A percentile compares a stretch with the other conserved stretches of the same genome.
Evolutionary conservation across 1,140 invertebrate genomes (phyloP).

Genomic region (Drosophila melanica): DNA sequence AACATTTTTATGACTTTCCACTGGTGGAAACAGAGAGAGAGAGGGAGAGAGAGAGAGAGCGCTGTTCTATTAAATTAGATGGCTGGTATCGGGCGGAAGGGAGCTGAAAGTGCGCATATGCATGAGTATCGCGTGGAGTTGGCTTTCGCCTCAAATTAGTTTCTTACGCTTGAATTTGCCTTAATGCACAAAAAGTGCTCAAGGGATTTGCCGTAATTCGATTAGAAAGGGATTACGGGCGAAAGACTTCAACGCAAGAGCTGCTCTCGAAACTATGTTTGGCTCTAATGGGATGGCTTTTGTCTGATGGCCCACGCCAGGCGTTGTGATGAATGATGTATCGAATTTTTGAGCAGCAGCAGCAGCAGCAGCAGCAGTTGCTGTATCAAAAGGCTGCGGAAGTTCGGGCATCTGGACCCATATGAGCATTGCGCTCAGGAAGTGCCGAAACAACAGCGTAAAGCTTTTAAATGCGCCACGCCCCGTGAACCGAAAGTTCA

Average conservation of each 20-base stretch:
- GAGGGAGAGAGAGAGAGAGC: constrained; percentile 1
- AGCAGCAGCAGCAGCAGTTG: constrained; percentile 24
- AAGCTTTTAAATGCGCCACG: constrained; percentile 73
- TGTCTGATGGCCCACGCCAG: constrained; percentile 46
- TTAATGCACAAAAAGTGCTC: constrained; percentile 70
- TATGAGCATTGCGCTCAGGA: constrained; percentile 41
- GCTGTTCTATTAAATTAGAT: constrained; percentile 63
- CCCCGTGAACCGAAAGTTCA: constrained; percentile 24
- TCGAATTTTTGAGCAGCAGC: constrained; percentile 73
- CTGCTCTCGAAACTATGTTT: constrained; percentile 35
- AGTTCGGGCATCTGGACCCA: constrained; percentile 35
- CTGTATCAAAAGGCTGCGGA: constrained; percentile 50
- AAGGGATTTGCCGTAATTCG: constrained; percentile 75
- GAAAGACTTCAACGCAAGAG: constrained; percentile 41
- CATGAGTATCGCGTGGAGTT: constrained; percentile 55
- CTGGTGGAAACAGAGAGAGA: background rate
- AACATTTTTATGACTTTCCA: constrained; percentile 75
- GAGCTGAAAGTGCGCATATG: constrained; percentile 70
- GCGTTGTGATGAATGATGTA: constrained; percentile 78
- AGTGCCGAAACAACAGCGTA: constrained; percentile 75
- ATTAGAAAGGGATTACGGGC: constrained; percentile 77
- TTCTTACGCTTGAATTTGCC: constrained; percentile 80
- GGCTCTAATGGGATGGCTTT: constrained; percentile 55
- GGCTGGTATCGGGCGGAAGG: background rate
- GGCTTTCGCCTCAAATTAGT: constrained; percentile 70